Conservation (phyloP, 2,888 invertebrate species). For the Scelioninae gen. 1 region DNA sequence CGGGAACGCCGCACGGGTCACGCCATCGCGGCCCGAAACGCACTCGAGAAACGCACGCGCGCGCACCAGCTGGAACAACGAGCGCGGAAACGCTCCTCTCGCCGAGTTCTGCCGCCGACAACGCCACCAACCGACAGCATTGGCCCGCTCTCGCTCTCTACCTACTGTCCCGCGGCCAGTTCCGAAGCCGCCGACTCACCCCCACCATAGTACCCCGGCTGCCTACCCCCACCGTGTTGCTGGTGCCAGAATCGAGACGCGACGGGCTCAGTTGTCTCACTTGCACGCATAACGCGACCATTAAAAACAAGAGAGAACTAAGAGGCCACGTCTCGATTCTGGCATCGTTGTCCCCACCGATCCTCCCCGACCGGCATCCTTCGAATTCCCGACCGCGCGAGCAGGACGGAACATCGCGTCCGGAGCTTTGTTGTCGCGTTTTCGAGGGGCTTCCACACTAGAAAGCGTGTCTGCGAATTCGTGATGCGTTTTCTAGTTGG, state of each 20-base stretch:
- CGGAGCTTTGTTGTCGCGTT: constrained; percentile 43
- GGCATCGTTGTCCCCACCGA: constrained; percentile 40
- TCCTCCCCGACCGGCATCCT: constrained; percentile 45
- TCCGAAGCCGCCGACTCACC: constrained; percentile 77
- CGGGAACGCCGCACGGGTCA: constrained; percentile 41
- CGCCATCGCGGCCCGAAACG: constrained; percentile 45
- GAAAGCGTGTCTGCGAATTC: constrained; percentile 3
- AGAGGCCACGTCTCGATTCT: constrained; percentile 18
- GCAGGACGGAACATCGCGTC: constrained; percentile 42
- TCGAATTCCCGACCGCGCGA: constrained; percentile 64
- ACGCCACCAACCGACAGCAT: constrained; percentile 70
- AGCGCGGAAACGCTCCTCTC: constrained; percentile 32
- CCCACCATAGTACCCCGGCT: constrained; percentile 81
- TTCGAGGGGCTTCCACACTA: constrained; percentile 24
- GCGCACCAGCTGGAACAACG: constrained; percentile 57
- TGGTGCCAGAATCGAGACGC: constrained; percentile 37
- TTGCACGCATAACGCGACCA: constrained; percentile 6
- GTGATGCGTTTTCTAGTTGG: no score
- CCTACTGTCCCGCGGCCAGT: constrained; percentile 84
- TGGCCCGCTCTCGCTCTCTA: constrained; percentile 77
- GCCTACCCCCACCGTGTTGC: constrained; percentile 85
- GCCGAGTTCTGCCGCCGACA: constrained; percentile 48
- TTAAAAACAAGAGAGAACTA: neutral
- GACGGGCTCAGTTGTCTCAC: constrained; percentile 9
- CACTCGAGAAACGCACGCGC: constrained; percentile 50